Evolutionary conservation across 2,888 invertebrate genomes (phyloP).

Genomic region (Plutella xylostella): DNA sequence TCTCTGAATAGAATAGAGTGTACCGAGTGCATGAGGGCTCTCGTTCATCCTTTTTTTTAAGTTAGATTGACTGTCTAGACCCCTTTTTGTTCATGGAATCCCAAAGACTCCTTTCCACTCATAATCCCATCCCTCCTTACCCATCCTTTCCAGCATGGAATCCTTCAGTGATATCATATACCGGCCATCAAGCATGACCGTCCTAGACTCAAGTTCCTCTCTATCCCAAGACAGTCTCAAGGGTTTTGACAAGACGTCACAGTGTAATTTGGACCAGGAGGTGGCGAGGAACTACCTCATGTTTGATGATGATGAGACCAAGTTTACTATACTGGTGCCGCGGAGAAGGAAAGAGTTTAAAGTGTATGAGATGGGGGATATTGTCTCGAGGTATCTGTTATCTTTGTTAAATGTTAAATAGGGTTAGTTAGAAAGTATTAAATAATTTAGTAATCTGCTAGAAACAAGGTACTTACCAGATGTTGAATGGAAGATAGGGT

Average conservation of each 20-base stretch:
- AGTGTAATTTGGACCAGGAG: slow-evolving; percentile 50
- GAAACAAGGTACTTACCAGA: too few species aligned
- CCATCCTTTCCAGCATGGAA: background rate
- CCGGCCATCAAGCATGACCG: background rate
- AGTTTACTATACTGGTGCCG: slow-evolving; percentile 31
- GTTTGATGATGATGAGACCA: slow-evolving; percentile 42
- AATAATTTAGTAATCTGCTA: too few species aligned
- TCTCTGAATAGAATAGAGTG: too few species aligned
- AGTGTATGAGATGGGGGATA: slow-evolving; percentile 53
- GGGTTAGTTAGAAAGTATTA: too few species aligned
- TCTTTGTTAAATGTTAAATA: too few species aligned
- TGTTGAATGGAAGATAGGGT: too few species aligned
- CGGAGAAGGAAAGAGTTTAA: slow-evolving; percentile 24
- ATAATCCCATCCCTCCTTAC: background rate
- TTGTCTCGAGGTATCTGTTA: slow-evolving; percentile 40
- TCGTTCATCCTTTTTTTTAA: too few species aligned
- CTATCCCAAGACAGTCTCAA: slow-evolving; percentile 24
- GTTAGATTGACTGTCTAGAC: too few species aligned
- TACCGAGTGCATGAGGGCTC: too few species aligned
- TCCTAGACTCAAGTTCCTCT: background rate
- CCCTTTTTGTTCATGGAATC: too few species aligned
- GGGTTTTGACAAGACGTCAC: slow-evolving; percentile 35
- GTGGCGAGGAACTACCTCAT: slow-evolving; percentile 41
- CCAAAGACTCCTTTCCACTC: too few species aligned
- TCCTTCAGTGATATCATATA: background rate